Evolutionary conservation across 2,797 vertebrate species (phyloP), one percentile per base, ranked within the genome.

Genomic region (Clarias platycephalus): DNA sequence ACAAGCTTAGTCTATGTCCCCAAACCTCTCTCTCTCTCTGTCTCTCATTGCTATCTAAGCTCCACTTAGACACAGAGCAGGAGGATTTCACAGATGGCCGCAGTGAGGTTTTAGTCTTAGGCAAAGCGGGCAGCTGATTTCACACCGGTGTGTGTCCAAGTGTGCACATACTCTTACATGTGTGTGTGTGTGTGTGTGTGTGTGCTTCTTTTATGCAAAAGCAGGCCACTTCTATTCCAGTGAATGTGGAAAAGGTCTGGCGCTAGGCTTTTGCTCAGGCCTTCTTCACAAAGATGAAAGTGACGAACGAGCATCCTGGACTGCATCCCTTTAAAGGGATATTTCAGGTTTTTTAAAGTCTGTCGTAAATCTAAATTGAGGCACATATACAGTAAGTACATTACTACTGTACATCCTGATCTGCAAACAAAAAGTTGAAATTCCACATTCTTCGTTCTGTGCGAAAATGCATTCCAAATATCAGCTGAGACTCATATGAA

Each of bases 81-180:
- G 92, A 92, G 94, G 93, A 95, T 95, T 95, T 96, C 94, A 95
- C 94, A 95, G 95, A 95, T 95, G 94, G 95, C 93, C 86, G 91
- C 85, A 90, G 93, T 93, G 92, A 95, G 93, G 93, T 93, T 94
- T 94, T 94, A 87, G 91, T 92, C 91, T 92, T 92, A 67, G 57
- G 67, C 62, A 37, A 89, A 86, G 88, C 86, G 87, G 92, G 91
- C 90, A 93, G 92, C 91, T 89, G 94, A 95, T 95, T 95, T 95
- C 94, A 95, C 95, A 95, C 94, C 88, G 89, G 85, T 90, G 92
- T 90, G 74, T 84, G 92, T 93, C 91, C 90, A 91, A 64, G 60
- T 72, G 84, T 90, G 92, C 88, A 90, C 22, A 57, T 31, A 78
- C 82, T 20, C 55, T 13, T 40, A 22, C 68, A 40, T 53, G 49